These are phyloP conservation scores for Cabera pusaria DNA, from an alignment of 2,888 invertebrate species.

Conservation along the genomic window DNA sequence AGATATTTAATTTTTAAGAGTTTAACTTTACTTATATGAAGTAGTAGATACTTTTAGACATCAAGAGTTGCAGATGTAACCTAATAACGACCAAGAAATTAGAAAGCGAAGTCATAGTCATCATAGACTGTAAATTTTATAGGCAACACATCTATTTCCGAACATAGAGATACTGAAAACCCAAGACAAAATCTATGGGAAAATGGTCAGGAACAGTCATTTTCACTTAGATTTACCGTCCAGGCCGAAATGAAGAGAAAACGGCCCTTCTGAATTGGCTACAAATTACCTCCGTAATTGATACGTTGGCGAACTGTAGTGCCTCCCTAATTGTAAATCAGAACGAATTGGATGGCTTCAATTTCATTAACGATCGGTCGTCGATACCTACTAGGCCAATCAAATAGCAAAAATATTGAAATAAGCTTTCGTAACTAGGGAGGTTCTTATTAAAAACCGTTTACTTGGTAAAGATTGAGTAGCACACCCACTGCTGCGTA, in stretches of 20 bases:
- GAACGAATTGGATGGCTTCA: slow-evolving; percentile 28
- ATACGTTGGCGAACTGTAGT: slow-evolving; percentile 30
- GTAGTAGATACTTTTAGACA: no score
- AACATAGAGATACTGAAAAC: no score
- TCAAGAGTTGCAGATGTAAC: no score
- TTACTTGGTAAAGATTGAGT: neutral
- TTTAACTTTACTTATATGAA: no score
- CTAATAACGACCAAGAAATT: no score
- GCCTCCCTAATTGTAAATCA: slow-evolving; percentile 30
- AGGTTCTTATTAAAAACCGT: neutral
- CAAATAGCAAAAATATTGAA: slow-evolving; percentile 22
- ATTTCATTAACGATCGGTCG: slow-evolving; percentile 28
- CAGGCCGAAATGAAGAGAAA: slow-evolving; percentile 33
- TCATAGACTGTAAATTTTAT: no score
- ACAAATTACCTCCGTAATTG: slow-evolving; percentile 33
- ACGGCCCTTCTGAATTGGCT: slow-evolving; percentile 33
- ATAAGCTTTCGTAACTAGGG: slow-evolving; percentile 7
- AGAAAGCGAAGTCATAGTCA: no score
- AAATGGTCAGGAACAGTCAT: slow-evolving; percentile 17
- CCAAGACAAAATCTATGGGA: slow-evolving; percentile 14
- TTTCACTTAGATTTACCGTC: slow-evolving; percentile 23
- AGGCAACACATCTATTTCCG: no score
- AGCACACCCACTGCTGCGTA: neutral
- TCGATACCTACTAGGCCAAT: slow-evolving; percentile 10
- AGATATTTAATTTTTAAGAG: no score